Percentiles rank a stretch among this genome's conserved stretches.
These are phyloP conservation scores for Cataglyphis albicans DNA, from an alignment of 2,888 invertebrate species.

Conservation along the genomic window DNA sequence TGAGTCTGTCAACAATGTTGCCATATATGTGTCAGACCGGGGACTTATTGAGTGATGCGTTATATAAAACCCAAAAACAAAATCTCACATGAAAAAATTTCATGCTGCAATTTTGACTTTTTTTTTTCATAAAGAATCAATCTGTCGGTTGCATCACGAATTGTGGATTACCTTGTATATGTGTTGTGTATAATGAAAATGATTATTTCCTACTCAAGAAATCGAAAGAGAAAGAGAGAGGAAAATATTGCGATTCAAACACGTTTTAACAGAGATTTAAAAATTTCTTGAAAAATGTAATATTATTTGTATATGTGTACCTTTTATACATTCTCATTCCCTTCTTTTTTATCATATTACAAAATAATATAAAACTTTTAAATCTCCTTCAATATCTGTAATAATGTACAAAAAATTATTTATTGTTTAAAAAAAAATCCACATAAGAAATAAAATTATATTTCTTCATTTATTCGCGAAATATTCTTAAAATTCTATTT, in stretches of 20 bases:
- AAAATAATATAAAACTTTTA: not conserved
- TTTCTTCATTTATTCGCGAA: not conserved
- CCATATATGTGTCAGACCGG: too few species aligned
- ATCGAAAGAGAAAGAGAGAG: not conserved
- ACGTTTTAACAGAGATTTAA: not conserved
- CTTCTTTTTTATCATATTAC: not conserved
- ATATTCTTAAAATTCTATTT: constrained; percentile 27
- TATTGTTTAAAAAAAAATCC: not conserved
- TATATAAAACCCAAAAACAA: too few species aligned
- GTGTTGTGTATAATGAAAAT: not conserved
- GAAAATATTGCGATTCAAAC: not conserved
- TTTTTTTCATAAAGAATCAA: too few species aligned
- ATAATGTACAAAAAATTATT: not conserved
- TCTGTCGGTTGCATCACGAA: too few species aligned
- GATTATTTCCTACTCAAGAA: constrained; percentile 8
- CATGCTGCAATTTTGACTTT: too few species aligned
- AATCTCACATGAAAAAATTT: too few species aligned
- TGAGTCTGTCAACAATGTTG: too few species aligned
- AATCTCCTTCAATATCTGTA: too few species aligned
- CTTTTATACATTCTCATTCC: not conserved
- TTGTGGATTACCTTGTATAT: too few species aligned
- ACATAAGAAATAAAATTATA: not conserved
- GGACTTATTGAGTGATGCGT: too few species aligned
- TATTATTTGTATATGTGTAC: not conserved
- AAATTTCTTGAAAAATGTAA: too few species aligned